phyloP scores from a whole-genome alignment of 1,140 invertebrate genomes.

The Drosophila arizonae region DNA sequence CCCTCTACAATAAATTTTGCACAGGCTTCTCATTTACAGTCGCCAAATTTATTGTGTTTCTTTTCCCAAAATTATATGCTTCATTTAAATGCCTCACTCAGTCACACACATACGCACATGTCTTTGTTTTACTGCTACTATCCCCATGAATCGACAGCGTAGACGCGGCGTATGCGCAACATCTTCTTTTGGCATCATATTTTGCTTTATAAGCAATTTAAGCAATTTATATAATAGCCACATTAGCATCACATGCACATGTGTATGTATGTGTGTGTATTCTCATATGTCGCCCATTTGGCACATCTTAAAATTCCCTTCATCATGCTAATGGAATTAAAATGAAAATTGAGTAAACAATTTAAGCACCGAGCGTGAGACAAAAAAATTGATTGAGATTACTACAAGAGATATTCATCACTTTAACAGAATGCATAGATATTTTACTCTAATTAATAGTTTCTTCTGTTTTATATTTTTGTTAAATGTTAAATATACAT shows the following conservation, averaged over 20 bases:
- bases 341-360: slow-evolving; percentile 74
- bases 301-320: slow-evolving; percentile 58
- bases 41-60: too few species aligned
- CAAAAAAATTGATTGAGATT: neutral
- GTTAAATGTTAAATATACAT: too few species aligned
- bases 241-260: slow-evolving; percentile 64
- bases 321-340: slow-evolving; percentile 76
- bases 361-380: slow-evolving; percentile 32
- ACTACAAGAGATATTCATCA: too few species aligned
- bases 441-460: too few species aligned
- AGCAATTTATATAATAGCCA: slow-evolving; percentile 77
- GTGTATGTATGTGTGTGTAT: slow-evolving; percentile 13
- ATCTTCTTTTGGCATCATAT: slow-evolving; percentile 41
- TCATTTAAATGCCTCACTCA: too few species aligned
- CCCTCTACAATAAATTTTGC: too few species aligned
- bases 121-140: slow-evolving; percentile 36
- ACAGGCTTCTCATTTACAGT: too few species aligned
- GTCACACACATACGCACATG: slow-evolving; percentile 11
- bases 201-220: slow-evolving; percentile 74
- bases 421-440: too few species aligned
- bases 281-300: slow-evolving; percentile 1
- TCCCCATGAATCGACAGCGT: slow-evolving; percentile 26
- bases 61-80: too few species aligned
- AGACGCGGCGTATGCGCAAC: slow-evolving; percentile 37
- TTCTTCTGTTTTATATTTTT: too few species aligned